These are phyloP conservation scores for Drosophila mettleri DNA, from an alignment of 2,888 invertebrate genomes.

Conservation along the genomic window DNA sequence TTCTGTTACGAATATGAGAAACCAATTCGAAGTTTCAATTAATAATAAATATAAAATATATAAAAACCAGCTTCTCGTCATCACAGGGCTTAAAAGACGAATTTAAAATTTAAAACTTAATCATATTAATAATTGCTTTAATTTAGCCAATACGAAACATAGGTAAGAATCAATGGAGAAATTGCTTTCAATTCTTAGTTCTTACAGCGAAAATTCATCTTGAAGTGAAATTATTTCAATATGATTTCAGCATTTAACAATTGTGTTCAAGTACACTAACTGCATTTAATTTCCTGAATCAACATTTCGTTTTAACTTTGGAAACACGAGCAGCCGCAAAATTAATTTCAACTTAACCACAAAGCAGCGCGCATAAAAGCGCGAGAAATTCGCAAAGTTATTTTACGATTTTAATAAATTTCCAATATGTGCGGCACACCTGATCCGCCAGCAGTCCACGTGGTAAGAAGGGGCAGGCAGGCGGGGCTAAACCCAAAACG, in stretches of 20 bases:
- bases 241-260: neutral
- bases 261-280: slow-evolving; percentile 8
- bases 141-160: neutral
- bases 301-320: slow-evolving; percentile 28
- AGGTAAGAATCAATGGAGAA: neutral
- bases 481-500: slow-evolving; percentile 19
- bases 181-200: neutral
- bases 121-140: no score
- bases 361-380: slow-evolving; percentile 42
- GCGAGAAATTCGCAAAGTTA: slow-evolving; percentile 45
- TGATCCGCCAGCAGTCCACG: slow-evolving; percentile 36
- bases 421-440: slow-evolving; percentile 65
- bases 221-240: neutral
- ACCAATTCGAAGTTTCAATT: neutral
- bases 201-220: neutral
- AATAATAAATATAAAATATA: no score
- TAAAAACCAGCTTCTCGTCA: no score
- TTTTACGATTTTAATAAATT: slow-evolving; percentile 65
- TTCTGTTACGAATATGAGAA: no score
- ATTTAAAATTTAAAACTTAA: no score
- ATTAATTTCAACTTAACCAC: slow-evolving; percentile 48
- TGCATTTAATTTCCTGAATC: slow-evolving; percentile 35
- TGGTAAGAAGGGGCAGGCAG: neutral
- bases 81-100: no score
- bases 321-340: slow-evolving; percentile 36